Percentiles rank a stretch among this genome's conserved stretches.
Evolutionary conservation across 2,888 invertebrate species (phyloP).

Genomic region (Papilio gigon): DNA sequence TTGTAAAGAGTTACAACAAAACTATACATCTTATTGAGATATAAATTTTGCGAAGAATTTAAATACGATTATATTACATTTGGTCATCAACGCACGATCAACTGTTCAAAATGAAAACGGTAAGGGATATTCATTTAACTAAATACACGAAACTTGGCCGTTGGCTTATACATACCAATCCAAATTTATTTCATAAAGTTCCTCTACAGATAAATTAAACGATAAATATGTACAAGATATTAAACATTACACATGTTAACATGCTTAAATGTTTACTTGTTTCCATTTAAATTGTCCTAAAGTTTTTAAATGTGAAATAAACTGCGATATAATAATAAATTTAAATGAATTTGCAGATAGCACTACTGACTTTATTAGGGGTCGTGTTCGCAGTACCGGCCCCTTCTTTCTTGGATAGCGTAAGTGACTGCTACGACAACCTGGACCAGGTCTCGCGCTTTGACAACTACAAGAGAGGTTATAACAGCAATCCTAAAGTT

Average conservation of each 20-base stretch:
- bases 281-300: background rate
- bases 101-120: slow-evolving; percentile 20
- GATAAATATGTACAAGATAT: background rate
- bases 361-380: slow-evolving; percentile 23
- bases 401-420: slow-evolving; percentile 18
- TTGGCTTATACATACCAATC: too few species aligned
- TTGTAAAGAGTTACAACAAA: slow-evolving; percentile 27
- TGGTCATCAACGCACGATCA: slow-evolving; percentile 16
- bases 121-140: slow-evolving; percentile 8
- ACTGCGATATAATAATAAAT: background rate
- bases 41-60: slow-evolving; percentile 48
- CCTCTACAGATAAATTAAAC: background rate
- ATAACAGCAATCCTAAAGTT: slow-evolving; percentile 68
- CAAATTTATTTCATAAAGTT: background rate
- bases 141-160: background rate
- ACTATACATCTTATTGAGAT: slow-evolving; percentile 30
- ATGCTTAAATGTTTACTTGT: background rate
- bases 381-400: slow-evolving; percentile 14
- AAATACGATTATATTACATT: slow-evolving; percentile 16
- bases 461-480: slow-evolving; percentile 44
- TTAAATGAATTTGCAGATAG: background rate
- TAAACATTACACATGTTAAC: background rate
- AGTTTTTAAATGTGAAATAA: background rate
- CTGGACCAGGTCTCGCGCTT: slow-evolving; percentile 55
- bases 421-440: slow-evolving; percentile 1